These are phyloP conservation scores for Galeopsomyia nigrocyanea DNA, from an alignment of 2,888 invertebrate genomes.

Conservation along the genomic window DNA sequence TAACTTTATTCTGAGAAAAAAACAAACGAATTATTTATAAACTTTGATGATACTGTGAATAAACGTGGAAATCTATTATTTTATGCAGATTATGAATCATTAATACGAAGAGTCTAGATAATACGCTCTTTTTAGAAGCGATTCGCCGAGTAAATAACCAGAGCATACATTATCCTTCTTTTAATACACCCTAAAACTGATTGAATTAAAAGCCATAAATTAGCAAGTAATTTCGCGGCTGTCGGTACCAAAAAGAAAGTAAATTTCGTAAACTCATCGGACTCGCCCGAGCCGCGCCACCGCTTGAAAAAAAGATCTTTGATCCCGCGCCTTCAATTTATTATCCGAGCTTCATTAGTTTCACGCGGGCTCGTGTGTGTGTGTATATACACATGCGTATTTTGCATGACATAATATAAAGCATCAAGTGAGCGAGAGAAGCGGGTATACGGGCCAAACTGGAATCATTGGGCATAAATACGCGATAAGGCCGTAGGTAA, in stretches of 20 bases:
- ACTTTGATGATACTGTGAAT: too few relatives aligned
- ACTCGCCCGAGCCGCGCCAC: neutral
- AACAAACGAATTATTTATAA: constrained; percentile 1
- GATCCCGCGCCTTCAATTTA: constrained; percentile 38
- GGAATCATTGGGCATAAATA: constrained; percentile 41
- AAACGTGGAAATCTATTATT: too few relatives aligned
- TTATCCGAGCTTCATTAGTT: constrained; percentile 38
- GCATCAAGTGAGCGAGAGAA: too few relatives aligned
- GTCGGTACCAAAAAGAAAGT: constrained; percentile 8
- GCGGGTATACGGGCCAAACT: neutral
- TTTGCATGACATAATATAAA: too few relatives aligned
- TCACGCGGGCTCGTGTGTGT: neutral
- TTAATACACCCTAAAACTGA: constrained; percentile 18
- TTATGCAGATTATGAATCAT: too few relatives aligned
- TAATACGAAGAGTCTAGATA: too few relatives aligned
- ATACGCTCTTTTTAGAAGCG: too few relatives aligned
- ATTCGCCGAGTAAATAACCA: too few relatives aligned
- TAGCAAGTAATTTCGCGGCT: constrained; percentile 23
- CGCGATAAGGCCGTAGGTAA: constrained; percentile 29
- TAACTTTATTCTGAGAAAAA: neutral
- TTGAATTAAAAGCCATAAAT: constrained; percentile 30
- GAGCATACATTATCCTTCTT: neutral
- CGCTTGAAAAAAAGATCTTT: constrained; percentile 41
- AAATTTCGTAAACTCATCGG: constrained; percentile 37
- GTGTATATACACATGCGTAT: too few relatives aligned